Evolutionary conservation across 2,113 vertebrate genomes (phyloP).

Genomic region (Semnornis frantzii): DNA sequence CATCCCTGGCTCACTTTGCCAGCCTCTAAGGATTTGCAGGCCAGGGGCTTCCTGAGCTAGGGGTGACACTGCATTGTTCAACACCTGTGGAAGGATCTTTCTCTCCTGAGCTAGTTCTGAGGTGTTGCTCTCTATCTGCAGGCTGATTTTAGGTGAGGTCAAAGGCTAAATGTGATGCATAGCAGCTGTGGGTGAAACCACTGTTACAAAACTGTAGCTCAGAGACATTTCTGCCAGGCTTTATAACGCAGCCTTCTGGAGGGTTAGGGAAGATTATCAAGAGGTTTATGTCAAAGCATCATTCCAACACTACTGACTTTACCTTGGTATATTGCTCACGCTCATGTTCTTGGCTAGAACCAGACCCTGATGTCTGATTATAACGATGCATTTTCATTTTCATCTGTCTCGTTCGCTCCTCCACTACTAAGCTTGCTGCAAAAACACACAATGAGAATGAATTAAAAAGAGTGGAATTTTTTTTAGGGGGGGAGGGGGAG

Average conservation of each 20-base stretch:
- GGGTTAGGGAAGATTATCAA: not conserved
- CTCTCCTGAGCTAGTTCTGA: not conserved
- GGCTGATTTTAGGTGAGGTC: not conserved
- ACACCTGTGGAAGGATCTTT: not conserved
- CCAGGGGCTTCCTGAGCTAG: not conserved
- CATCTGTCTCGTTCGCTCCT: slow-evolving; percentile 91
- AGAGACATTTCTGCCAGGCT: not conserved
- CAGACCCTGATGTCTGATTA: slow-evolving; percentile 91
- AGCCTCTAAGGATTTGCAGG: not conserved
- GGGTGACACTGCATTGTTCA: not conserved
- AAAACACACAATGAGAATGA: slow-evolving; percentile 81
- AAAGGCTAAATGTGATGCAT: not conserved
- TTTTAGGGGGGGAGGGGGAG: not conserved
- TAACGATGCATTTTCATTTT: slow-evolving; percentile 92
- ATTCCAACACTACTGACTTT: slow-evolving; percentile 68
- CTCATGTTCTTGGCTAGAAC: slow-evolving; percentile 92
- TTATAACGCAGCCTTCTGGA: not conserved
- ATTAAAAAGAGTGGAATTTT: slow-evolving; percentile 67
- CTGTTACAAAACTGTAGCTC: not conserved
- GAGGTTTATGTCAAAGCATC: slow-evolving; percentile 17
- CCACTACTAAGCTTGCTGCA: slow-evolving; percentile 89
- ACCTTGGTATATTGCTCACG: slow-evolving; percentile 87
- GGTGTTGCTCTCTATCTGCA: not conserved
- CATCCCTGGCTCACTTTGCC: not conserved
- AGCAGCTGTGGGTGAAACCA: not conserved